Evolutionary conservation across 1,140 invertebrate species (phyloP).

Genomic region (Dufourea novaeangliae): DNA sequence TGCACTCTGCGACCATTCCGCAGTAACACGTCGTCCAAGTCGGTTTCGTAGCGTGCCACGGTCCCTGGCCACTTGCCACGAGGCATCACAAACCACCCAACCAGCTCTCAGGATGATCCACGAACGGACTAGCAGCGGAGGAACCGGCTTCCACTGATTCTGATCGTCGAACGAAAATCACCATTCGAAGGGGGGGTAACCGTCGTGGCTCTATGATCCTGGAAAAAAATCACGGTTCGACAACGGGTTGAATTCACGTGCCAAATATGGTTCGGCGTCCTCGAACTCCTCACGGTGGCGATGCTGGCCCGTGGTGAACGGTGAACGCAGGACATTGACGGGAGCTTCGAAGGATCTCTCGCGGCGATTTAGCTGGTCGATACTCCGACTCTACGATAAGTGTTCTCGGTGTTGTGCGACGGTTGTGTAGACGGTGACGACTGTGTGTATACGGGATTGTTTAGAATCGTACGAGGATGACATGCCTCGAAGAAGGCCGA

Average conservation of each 20-base stretch:
- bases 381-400: background rate
- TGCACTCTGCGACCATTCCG: conserved; percentile 61
- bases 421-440: background rate
- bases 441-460: background rate
- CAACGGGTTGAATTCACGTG: conserved; percentile 14
- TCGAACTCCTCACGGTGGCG: background rate
- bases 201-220: background rate
- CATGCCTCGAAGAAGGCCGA: background rate
- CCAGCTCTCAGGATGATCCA: conserved; percentile 31
- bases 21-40: conserved; percentile 61
- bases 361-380: background rate
- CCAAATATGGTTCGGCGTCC: conserved; percentile 34
- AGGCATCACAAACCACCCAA: too few relatives aligned
- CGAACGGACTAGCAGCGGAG: conserved; percentile 5
- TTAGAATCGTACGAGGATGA: conserved; percentile 19
- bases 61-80: conserved; percentile 48
- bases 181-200: background rate
- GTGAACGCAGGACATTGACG: conserved; percentile 15
- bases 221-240: background rate
- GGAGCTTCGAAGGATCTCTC: background rate
- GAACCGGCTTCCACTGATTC: background rate
- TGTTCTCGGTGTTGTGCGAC: background rate
- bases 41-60: conserved; percentile 55
- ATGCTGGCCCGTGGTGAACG: conserved; percentile 6
- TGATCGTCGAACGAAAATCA: background rate